Percentiles rank a stretch among this genome's conserved stretches.
phyloP scores from a whole-genome alignment of 2,888 invertebrate species.

The Dendrolimus pini region DNA sequence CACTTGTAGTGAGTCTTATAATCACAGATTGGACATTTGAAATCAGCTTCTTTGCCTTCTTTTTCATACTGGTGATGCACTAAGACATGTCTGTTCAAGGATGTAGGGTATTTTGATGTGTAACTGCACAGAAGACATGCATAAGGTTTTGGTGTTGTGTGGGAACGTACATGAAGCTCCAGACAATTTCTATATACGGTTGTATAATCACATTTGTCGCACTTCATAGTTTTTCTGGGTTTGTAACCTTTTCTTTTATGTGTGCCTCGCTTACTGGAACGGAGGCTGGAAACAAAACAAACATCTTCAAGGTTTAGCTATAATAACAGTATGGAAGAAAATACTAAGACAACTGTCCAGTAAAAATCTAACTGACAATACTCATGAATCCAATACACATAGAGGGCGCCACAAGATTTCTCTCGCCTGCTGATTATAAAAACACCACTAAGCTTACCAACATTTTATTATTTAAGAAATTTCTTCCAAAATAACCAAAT shows the following conservation, averaged over 20 bases:
- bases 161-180: constrained; percentile 31
- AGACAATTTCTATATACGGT: constrained; percentile 41
- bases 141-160: constrained; percentile 29
- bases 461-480: no score
- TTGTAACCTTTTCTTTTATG: constrained; percentile 7
- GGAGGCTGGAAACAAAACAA: constrained; percentile 3
- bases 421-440: no score
- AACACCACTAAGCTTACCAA: no score
- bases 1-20: constrained; percentile 24
- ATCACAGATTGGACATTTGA: constrained; percentile 17
- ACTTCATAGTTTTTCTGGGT: constrained; percentile 20
- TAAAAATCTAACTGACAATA: no score
- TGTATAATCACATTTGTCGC: constrained; percentile 38
- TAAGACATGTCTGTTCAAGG: constrained; percentile 34
- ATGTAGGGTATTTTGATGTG: constrained; percentile 37
- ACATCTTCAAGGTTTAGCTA: background rate
- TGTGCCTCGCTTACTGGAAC: no score
- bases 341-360: no score
- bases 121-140: constrained; percentile 36
- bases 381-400: no score
- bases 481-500: no score
- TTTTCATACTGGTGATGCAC: constrained; percentile 32
- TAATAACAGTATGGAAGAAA: no score
- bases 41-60: constrained; percentile 3
- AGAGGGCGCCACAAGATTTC: no score